phyloP scores from a whole-genome alignment of 2,113 vertebrate genomes.

The Larimichthys polyactis region DNA sequence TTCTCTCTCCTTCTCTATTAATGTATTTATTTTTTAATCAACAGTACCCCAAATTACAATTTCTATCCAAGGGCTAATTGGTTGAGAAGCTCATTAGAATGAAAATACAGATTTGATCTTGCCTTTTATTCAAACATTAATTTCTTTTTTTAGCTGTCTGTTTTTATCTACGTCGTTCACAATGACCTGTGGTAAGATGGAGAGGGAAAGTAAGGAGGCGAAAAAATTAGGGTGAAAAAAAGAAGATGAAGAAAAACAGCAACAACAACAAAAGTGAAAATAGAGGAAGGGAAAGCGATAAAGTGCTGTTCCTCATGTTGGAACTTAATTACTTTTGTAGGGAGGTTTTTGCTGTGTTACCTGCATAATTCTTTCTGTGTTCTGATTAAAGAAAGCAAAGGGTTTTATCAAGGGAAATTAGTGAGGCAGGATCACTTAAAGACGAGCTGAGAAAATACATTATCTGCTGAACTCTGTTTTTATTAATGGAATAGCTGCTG shows the following conservation, averaged over 20 bases:
- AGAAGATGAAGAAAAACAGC: background rate
- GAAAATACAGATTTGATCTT: slow-evolving; percentile 33
- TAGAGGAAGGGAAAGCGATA: slow-evolving; percentile 25
- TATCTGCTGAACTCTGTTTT: slow-evolving; percentile 16
- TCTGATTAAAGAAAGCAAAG: slow-evolving; percentile 44
- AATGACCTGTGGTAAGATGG: slow-evolving; percentile 13
- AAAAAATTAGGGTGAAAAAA: background rate
- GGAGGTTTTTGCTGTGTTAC: slow-evolving; percentile 34
- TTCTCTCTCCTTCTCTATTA: background rate
- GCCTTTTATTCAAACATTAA: slow-evolving; percentile 28
- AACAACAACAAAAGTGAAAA: background rate
- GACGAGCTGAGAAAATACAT: slow-evolving; percentile 25
- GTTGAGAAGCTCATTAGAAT: slow-evolving; percentile 28
- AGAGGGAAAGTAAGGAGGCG: background rate
- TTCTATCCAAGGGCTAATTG: slow-evolving; percentile 47
- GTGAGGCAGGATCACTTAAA: slow-evolving; percentile 33
- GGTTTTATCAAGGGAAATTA: slow-evolving; percentile 60
- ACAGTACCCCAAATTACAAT: slow-evolving; percentile 32
- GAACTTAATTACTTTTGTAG: slow-evolving; percentile 64
- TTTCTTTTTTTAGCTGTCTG: slow-evolving; percentile 19
- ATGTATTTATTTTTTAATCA: slow-evolving; percentile 2
- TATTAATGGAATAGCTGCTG: slow-evolving; percentile 16
- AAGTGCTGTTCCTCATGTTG: slow-evolving; percentile 33
- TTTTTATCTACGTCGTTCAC: slow-evolving; percentile 34
- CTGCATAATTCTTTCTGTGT: slow-evolving; percentile 33